Conservation (phyloP, 2,888 invertebrate genomes). For the Nomada goodeniana region DNA sequence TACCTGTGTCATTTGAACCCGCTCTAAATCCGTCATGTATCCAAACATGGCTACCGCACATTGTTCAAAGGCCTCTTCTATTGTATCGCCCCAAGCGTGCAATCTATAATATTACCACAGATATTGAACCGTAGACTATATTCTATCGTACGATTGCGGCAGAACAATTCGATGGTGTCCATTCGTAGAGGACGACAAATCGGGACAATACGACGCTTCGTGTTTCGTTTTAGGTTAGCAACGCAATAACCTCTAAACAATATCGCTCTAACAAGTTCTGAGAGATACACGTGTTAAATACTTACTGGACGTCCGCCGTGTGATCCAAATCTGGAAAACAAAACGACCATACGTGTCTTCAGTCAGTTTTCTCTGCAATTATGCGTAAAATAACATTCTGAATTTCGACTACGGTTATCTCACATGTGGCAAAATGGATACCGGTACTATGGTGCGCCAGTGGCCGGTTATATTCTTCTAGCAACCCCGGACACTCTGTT, state of each 20-base stretch:
- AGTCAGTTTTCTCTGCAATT: not conserved
- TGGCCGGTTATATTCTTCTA: constrained; percentile 28
- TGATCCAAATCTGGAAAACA: constrained; percentile 94
- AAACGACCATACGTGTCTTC: not conserved
- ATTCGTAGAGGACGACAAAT: not conserved
- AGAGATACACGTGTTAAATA: constrained; percentile 74
- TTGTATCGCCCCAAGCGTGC: constrained; percentile 95
- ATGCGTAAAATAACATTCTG: not conserved
- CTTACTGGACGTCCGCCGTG: constrained; percentile 99
- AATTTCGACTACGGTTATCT: not conserved
- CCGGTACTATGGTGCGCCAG: constrained; percentile 43
- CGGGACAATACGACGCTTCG: not conserved
- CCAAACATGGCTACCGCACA: constrained; percentile 98
- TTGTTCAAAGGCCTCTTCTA: constrained; percentile 97
- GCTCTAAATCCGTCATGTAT: constrained; percentile 97
- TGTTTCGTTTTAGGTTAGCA: constrained; percentile 59
- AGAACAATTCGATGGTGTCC: not conserved
- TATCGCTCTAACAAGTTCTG: not conserved
- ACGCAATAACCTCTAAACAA: constrained; percentile 54
- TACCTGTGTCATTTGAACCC: constrained; percentile 92
- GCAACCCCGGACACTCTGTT: not conserved
- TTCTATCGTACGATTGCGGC: not conserved
- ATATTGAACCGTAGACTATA: not conserved
- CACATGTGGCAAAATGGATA: constrained; percentile 54
- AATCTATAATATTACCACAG: constrained; percentile 85